Evolutionary conservation across 2,797 vertebrate genomes (phyloP).

Genomic region (Ispidina picta): DNA sequence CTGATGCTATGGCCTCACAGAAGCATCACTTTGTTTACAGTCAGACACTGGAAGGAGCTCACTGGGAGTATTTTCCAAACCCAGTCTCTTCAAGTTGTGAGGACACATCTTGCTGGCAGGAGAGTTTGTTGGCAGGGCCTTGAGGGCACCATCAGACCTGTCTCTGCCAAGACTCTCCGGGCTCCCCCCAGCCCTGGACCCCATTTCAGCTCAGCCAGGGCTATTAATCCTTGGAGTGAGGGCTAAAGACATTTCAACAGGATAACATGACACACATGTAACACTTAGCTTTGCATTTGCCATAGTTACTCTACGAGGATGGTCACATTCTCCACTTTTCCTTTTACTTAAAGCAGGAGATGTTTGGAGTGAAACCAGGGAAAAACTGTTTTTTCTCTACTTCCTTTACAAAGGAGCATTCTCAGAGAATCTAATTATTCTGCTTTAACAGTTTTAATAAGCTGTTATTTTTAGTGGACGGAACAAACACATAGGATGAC

Average conservation of each 20-base stretch:
- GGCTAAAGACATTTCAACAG: neutral
- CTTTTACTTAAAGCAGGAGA: neutral
- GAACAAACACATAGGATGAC: neutral
- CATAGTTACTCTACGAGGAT: neutral
- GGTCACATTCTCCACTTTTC: neutral
- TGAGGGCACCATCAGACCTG: neutral
- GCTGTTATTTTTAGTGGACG: neutral
- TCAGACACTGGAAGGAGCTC: neutral
- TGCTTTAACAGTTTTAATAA: neutral
- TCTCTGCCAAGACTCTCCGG: neutral
- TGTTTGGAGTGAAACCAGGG: neutral
- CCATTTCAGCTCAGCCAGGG: neutral
- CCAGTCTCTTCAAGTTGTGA: neutral
- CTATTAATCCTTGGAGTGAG: neutral
- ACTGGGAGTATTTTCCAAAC: neutral
- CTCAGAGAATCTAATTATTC: neutral
- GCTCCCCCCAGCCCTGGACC: fast-evolving
- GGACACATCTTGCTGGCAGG: neutral
- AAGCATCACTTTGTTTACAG: neutral
- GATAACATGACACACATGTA: neutral
- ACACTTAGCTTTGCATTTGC: neutral
- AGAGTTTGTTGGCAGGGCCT: neutral
- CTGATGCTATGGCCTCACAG: neutral
- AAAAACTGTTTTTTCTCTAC: neutral
- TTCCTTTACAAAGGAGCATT: neutral